These are phyloP conservation scores for Leucophenga maculata DNA, from an alignment of 2,888 invertebrate genomes.

Conservation along the genomic window DNA sequence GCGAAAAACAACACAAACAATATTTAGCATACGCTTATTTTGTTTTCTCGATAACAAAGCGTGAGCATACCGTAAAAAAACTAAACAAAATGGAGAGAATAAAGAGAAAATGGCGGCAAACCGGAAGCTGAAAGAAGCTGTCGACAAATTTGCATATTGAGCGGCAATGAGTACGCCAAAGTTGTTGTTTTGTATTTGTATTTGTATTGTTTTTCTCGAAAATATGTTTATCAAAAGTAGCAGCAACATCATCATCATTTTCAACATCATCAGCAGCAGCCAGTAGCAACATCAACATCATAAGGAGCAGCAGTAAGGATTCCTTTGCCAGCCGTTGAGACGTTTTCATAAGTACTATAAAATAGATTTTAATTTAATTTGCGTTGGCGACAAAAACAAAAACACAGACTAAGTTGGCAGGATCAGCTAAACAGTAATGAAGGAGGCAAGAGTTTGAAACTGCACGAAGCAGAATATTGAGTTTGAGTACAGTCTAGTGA, in stretches of 20 bases:
- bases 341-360: constrained; percentile 12
- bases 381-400: constrained; percentile 12
- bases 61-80: too few species aligned
- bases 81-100: too few species aligned
- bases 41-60: too few species aligned
- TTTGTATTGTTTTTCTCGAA: neutral
- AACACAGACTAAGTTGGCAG: constrained; percentile 10
- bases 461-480: neutral
- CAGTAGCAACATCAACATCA: constrained; percentile 25
- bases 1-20: neutral
- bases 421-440: neutral
- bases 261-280: constrained; percentile 15
- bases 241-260: constrained; percentile 12
- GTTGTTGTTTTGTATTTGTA: neutral
- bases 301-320: neutral
- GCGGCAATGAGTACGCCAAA: neutral
- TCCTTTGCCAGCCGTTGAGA: too few species aligned
- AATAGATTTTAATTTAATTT: constrained; percentile 29
- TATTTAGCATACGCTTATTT: too few species aligned
- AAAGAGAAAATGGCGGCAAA: too few species aligned
- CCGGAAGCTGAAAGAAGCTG: constrained; percentile 3
- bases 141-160: constrained; percentile 20
- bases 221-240: constrained; percentile 17
- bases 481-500: neutral
- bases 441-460: neutral